phyloP scores from a whole-genome alignment of 35 echinoderm and acorn worm genomes.

The Ptychodera flava region DNA sequence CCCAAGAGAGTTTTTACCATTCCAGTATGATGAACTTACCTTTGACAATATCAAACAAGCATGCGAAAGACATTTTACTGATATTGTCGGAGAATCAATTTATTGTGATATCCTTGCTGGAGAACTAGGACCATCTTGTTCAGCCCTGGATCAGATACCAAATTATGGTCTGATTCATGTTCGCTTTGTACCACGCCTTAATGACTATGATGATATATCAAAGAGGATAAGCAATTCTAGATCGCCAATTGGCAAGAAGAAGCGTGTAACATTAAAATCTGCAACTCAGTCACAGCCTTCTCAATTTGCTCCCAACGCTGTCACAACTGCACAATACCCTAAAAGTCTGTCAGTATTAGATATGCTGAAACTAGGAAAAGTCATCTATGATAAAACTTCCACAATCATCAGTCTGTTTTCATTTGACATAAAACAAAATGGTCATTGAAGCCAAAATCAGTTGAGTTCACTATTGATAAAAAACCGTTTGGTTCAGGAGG shows the following conservation, averaged over 20 bases:
- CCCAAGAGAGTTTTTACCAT: background rate
- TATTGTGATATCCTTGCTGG: background rate
- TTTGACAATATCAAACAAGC: background rate
- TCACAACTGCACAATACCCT: no score
- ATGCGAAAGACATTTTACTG: background rate
- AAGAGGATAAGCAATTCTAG: no score
- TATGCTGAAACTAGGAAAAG: background rate
- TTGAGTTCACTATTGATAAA: background rate
- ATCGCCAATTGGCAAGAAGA: no score
- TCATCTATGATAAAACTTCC: background rate
- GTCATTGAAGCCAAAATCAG: background rate
- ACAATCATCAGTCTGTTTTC: background rate
- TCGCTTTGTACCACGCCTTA: no score
- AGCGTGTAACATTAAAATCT: no score
- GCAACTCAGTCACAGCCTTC: no score
- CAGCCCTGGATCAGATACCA: background rate
- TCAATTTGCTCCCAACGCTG: no score
- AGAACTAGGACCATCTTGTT: background rate
- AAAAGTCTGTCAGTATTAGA: no score
- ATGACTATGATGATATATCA: no score
- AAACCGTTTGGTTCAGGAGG: background rate
- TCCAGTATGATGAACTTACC: background rate
- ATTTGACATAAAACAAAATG: background rate
- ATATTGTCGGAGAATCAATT: background rate
- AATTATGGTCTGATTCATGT: background rate